Evolutionary conservation across 2,888 invertebrate genomes (phyloP).

Genomic region (Pristionchus maxplancki): DNA sequence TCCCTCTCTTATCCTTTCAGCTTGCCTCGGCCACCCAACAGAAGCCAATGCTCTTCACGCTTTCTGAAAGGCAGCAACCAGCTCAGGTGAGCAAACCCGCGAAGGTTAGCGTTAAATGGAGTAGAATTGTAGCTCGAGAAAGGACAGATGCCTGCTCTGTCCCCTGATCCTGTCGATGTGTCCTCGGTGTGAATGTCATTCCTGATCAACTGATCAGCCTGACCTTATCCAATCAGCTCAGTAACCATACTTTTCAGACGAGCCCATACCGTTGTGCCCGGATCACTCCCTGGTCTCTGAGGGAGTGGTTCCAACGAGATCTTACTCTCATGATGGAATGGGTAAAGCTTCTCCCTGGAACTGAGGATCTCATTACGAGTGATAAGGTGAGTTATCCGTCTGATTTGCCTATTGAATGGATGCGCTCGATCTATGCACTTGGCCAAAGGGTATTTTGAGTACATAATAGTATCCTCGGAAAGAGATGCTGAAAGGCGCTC

Average conservation of each 20-base stretch:
- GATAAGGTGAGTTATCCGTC: conserved; percentile 60
- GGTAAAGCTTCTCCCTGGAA: conserved; percentile 65
- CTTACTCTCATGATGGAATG: conserved; percentile 69
- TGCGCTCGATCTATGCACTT: not conserved
- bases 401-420: not conserved
- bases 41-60: conserved; percentile 20
- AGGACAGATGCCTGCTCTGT: not conserved
- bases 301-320: conserved; percentile 69
- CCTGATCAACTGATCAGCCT: too few relatives aligned
- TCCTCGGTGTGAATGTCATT: not conserved
- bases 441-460: not conserved
- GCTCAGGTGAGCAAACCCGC: not conserved
- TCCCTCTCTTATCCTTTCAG: not conserved
- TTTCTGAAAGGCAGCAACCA: not conserved
- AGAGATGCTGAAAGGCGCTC: not conserved
- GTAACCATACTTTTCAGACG: conserved; percentile 21
- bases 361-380: conserved; percentile 59
- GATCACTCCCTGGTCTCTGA: conserved; percentile 57
- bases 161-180: not conserved
- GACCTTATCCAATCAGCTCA: too few relatives aligned
- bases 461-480: not conserved
- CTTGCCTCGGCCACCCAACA: not conserved
- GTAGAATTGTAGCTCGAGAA: conserved; percentile 11
- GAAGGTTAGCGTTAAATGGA: not conserved
- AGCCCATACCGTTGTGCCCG: not conserved